Conservation (phyloP, 2,888 invertebrate species). For the Itoplectis maculator region DNA sequence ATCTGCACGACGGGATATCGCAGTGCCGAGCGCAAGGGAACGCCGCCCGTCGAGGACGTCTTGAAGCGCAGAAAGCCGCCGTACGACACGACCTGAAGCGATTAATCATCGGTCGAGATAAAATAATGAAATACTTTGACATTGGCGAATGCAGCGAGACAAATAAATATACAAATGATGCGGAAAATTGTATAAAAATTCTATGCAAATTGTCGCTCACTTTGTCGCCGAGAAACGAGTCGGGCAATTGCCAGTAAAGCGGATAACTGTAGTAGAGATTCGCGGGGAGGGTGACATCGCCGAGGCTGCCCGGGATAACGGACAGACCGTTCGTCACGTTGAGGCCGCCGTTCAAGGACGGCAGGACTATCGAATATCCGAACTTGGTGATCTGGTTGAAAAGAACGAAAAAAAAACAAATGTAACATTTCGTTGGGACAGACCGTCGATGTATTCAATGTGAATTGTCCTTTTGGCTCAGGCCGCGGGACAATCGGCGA, state of each 20-base stretch:
- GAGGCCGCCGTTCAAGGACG: conserved; percentile 84
- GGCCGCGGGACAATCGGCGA: conserved; percentile 13
- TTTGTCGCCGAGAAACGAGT: conserved; percentile 93
- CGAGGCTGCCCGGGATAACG: conserved; percentile 87
- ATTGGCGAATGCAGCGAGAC: neutral
- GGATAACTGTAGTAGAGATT: conserved; percentile 88
- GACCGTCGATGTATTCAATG: neutral
- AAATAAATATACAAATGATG: neutral
- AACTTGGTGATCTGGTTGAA: conserved; percentile 77
- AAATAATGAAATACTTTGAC: neutral
- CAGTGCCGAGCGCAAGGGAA: conserved; percentile 86
- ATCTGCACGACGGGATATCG: conserved; percentile 93
- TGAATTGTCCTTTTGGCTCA: conserved; percentile 9
- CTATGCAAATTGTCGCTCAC: conserved; percentile 79
- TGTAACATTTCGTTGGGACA: neutral
- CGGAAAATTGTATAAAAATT: neutral
- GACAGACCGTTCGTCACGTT: conserved; percentile 87
- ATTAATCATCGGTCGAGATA: conserved; percentile 25
- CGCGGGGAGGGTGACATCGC: conserved; percentile 86
- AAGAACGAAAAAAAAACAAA: conserved; percentile 33
- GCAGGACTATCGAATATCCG: conserved; percentile 74
- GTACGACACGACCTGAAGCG: conserved; percentile 91
- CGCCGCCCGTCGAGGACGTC: conserved; percentile 88
- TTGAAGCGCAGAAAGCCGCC: conserved; percentile 94
- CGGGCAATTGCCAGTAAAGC: conserved; percentile 93